Conservation (phyloP, 2,113 vertebrate genomes). For the Zosterops lateralis region DNA sequence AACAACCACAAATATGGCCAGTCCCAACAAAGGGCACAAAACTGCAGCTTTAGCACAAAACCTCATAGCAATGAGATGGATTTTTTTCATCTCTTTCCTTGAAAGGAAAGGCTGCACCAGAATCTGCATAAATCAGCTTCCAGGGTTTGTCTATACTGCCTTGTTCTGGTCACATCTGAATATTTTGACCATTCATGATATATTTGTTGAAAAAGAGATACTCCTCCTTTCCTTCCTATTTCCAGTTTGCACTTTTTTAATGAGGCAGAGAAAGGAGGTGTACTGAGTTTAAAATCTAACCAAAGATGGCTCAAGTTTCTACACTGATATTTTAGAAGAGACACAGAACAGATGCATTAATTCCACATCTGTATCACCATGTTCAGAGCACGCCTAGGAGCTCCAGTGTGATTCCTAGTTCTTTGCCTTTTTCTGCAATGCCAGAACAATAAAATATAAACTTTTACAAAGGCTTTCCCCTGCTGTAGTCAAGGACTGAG, state of each 20-base stretch:
- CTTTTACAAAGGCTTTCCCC: background rate
- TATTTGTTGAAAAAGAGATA: background rate
- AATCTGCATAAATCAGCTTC: background rate
- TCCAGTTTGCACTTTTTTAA: background rate
- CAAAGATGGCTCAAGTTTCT: background rate
- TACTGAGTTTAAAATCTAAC: background rate
- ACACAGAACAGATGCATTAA: background rate
- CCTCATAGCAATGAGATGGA: background rate
- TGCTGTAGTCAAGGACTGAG: background rate
- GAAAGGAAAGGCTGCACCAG: background rate
- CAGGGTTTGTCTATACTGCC: background rate
- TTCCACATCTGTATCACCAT: background rate
- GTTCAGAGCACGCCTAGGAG: background rate
- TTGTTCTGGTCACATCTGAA: background rate
- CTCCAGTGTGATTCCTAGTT: background rate
- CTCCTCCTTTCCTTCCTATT: background rate
- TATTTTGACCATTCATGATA: background rate
- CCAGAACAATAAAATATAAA: background rate
- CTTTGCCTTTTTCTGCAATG: background rate
- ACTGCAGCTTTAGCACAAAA: background rate
- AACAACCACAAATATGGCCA: accelerated
- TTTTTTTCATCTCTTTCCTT: background rate
- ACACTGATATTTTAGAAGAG: background rate
- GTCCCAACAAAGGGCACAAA: no score
- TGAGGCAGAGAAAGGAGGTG: background rate